Conservation (phyloP, 2,113 vertebrate species). For the Axis porcinus region DNA sequence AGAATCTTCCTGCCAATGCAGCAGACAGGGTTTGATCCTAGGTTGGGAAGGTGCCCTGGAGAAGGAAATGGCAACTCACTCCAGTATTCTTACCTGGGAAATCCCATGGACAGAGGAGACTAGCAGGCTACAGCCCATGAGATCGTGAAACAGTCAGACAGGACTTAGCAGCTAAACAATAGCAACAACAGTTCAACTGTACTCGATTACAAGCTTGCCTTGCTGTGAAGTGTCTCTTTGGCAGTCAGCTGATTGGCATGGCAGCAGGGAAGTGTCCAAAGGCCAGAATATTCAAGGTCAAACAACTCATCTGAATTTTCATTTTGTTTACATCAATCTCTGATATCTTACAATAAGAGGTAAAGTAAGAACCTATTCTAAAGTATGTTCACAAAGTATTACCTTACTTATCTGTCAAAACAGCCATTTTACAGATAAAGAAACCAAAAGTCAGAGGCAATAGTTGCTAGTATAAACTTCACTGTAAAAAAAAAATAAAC, state of each 20-base stretch:
- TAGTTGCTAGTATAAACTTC: background rate
- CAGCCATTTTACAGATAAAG: background rate
- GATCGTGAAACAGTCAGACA: background rate
- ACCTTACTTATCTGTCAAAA: background rate
- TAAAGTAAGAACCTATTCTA: background rate
- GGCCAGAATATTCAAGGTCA: background rate
- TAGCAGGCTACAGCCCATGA: background rate
- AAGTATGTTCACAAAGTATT: background rate
- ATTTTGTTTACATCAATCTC: background rate
- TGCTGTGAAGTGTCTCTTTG: background rate
- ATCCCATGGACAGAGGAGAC: background rate
- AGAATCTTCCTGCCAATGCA: background rate
- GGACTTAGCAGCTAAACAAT: background rate
- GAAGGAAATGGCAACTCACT: background rate
- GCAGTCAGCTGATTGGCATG: background rate
- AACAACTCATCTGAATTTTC: background rate
- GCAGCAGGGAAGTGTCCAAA: background rate
- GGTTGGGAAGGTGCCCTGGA: background rate
- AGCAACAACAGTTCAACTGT: background rate
- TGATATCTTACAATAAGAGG: background rate
- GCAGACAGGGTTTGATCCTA: background rate
- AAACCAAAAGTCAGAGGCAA: background rate
- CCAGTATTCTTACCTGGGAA: background rate
- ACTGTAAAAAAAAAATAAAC: background rate
- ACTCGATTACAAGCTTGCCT: background rate